phyloP scores from a whole-genome alignment of 2,888 invertebrate species.

The Sialis fuliginosa region DNA sequence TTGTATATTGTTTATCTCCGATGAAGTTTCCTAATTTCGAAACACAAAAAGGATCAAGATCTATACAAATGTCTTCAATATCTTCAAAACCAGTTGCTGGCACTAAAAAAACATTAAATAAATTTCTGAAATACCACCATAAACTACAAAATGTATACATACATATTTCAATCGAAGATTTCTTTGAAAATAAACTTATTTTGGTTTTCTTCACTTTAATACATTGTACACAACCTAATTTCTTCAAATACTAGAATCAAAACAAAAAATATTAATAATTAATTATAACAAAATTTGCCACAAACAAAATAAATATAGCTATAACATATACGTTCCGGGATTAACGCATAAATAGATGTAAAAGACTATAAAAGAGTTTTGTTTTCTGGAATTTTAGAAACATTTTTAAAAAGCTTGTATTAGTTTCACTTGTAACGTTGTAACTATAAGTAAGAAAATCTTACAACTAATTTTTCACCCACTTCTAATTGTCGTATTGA shows the following conservation, averaged over 20 bases:
- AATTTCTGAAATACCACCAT: neutral
- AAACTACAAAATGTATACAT: constrained; percentile 11
- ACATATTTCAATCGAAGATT: constrained; percentile 21
- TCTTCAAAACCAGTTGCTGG: constrained; percentile 28
- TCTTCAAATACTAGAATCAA: constrained; percentile 31
- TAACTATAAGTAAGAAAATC: no score
- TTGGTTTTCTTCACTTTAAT: constrained; percentile 20
- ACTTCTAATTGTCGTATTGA: no score
- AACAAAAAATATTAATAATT: constrained; percentile 16
- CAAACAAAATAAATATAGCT: constrained; percentile 1
- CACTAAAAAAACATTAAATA: constrained; percentile 17
- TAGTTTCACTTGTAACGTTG: no score
- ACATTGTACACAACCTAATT: constrained; percentile 33
- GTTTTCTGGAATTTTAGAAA: no score
- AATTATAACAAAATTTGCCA: neutral
- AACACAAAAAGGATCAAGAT: constrained; percentile 30
- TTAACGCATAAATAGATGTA: no score
- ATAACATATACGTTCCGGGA: no score
- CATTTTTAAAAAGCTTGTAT: no score
- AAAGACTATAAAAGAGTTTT: no score
- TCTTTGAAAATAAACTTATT: constrained; percentile 28
- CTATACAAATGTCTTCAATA: constrained; percentile 29
- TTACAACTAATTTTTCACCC: no score
- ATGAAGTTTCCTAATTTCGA: constrained; percentile 34
- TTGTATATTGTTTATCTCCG: constrained; percentile 32